phyloP scores from a whole-genome alignment of 2,797 vertebrate genomes.

The Onychomys leucogaster region DNA sequence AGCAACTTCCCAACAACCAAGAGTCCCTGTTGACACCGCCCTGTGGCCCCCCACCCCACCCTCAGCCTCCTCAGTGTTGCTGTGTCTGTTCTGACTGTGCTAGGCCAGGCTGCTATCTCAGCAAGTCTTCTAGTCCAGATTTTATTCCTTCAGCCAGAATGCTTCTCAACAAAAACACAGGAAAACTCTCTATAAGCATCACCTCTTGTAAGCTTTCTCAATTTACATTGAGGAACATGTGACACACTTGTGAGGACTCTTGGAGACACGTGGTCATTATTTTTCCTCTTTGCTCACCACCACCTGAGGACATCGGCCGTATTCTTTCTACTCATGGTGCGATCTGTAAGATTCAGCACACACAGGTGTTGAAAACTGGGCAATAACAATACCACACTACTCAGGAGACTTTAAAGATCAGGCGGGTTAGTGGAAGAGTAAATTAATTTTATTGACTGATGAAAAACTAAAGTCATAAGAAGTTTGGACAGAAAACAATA shows the following conservation, averaged over 20 bases:
- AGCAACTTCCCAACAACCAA: neutral
- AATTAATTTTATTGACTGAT: constrained; percentile 91
- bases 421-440: constrained; percentile 88
- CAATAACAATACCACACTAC: constrained; percentile 28
- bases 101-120: constrained; percentile 11
- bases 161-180: constrained; percentile 47
- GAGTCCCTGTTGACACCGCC: neutral
- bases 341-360: neutral
- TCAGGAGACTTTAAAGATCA: constrained; percentile 74
- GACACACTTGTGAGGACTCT: neutral
- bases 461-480: constrained; percentile 87
- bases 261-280: neutral
- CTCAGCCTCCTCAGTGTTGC: neutral
- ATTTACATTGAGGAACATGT: neutral
- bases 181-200: neutral
- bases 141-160: neutral
- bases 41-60: no score
- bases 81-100: neutral
- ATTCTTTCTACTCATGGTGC: neutral
- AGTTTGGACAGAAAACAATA: constrained; percentile 85
- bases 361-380: constrained; percentile 15
- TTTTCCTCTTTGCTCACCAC: neutral
- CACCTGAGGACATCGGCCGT: neutral
- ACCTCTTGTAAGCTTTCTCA: constrained; percentile 24
- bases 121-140: constrained; percentile 30